phyloP scores from a whole-genome alignment of 2,888 invertebrate species.

The Eilema caniola region DNA sequence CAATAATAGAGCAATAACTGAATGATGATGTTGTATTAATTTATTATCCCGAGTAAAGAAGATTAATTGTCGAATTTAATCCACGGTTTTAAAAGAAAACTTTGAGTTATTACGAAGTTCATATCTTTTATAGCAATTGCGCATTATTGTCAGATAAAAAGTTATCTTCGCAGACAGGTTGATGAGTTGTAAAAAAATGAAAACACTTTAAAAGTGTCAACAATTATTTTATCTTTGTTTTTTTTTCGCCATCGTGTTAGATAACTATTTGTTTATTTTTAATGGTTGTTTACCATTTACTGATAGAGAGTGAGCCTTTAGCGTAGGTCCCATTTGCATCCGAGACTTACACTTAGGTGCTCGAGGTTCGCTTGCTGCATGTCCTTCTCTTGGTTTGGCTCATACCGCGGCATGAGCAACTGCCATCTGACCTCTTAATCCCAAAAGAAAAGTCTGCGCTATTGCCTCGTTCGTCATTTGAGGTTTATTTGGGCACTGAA shows the following conservation, averaged over 20 bases:
- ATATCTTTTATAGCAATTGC: slow-evolving; percentile 13
- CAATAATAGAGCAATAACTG: not conserved
- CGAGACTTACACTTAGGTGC: not conserved
- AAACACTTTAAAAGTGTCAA: not conserved
- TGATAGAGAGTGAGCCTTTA: no score
- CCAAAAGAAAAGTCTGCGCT: not conserved
- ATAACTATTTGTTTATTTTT: not conserved
- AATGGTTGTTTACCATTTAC: no score
- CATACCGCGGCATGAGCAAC: not conserved
- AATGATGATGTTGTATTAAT: not conserved
- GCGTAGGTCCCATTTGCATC: not conserved
- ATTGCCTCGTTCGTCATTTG: not conserved
- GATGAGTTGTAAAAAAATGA: slow-evolving; percentile 1
- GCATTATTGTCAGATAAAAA: slow-evolving; percentile 11
- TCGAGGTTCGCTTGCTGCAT: not conserved
- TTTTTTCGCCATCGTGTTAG: not conserved
- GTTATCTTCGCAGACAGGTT: slow-evolving; percentile 9
- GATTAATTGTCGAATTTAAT: not conserved
- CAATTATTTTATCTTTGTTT: not conserved
- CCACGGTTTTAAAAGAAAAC: not conserved
- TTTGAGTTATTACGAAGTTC: not conserved
- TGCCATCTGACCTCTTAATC: not conserved
- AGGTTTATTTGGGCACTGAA: no score
- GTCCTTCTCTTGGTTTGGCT: not conserved
- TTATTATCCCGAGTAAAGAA: not conserved